Base-by-base conservation (phyloP, 37 sponge, comb jelly and placozoan species). In the Eunapius fragilis region DNA sequence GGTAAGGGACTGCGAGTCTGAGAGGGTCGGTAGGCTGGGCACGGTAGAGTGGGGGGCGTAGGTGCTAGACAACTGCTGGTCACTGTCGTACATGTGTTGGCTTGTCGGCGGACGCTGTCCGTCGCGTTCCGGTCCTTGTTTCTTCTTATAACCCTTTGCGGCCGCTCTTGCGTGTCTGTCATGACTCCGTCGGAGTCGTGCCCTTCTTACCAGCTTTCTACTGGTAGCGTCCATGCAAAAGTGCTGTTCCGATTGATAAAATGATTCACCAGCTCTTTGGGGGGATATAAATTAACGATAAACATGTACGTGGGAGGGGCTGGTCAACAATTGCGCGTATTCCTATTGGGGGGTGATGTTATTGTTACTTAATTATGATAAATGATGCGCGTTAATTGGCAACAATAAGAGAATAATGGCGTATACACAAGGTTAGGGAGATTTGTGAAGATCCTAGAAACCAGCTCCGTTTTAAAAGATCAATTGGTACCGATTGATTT, bases 1-100 rank as follows among this genome's bases (percentile, higher is more conserved):
- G 33, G 80, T 79, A 23, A 79, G 58, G 68, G 41, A 79, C 80
- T 79, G 80, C 11, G 80, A 79, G 6, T 67, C 80, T 5, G 49
- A 45, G 25, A 79, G 67, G 12, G 23, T 33, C 4, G 80, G 80
- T 26, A 79, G 80, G 80, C 67, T 79, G 67, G 80, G 80, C 2
- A 79, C 22, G 80, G 49, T 79, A 9, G 80, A 79, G 0, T 49
- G 80, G n/a, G 80, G 27, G 32, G 80, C 26, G 12, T 13, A 4
- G 31, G 33, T 50, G 68, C 49, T 50, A 67, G 26, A 2, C 58
- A 58, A 58, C 14, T 19, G 14, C 7, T 11, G 58, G 14, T 58
- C 58, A 27, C 10, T 26, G 3, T 26, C 67, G 58, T 17, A 11
- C 58, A 58, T 58, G 58, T 58, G 58, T 58, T 58, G 58, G 17